Base-by-base conservation (phyloP, 1,140 invertebrate species). In the Drosophila pruinosa region DNA sequence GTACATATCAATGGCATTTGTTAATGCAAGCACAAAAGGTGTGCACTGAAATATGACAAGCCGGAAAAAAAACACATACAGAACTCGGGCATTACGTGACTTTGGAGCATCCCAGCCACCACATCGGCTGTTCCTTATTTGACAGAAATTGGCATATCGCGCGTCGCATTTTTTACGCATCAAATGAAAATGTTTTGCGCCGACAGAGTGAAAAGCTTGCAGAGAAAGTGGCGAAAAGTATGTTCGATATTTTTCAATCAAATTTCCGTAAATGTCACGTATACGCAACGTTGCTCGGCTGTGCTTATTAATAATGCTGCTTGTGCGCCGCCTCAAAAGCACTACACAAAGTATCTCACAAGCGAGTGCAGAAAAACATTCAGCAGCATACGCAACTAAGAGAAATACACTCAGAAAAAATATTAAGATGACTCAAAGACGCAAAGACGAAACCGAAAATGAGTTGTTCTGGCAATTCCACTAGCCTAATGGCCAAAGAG, bases 251-350 rank as follows among this genome's bases (percentile, higher is more conserved):
- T 88, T 88, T 88, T 88, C 82, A 88, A 88, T 88, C 82, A 88
- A 88, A 88, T 88, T 88, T 82, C 70, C 82, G 77, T 72, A 78
- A 82, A 88, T 88, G 78, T 88, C 82, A 88, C 82, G 82, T 88
- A 88, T 81, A 88, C 82, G 78, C 54, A 50, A 69, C 75, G 63
- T 58, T 68, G 56, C 17, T 34, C 45, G 56, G 63, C 72, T 53
- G 22, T 76, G 88, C 81, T 88, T 86, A 78, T 81, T 86, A 81
- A 78, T 81, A 88, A 86, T 78, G 73, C 73, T 64, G 2, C 14
- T 21, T 8, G 12, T 31, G 31, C 47, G 39, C 48, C 39, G 36
- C 12, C 53, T 36, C 15, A 43, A 50, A 17, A 31, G n/a, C n/a
- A 47, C 43, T 47, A 47, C 43, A 24, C 22, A 26, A n/a, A 47